phyloP scores from a whole-genome alignment of 2,888 invertebrate species.

The Muscina levida region DNA sequence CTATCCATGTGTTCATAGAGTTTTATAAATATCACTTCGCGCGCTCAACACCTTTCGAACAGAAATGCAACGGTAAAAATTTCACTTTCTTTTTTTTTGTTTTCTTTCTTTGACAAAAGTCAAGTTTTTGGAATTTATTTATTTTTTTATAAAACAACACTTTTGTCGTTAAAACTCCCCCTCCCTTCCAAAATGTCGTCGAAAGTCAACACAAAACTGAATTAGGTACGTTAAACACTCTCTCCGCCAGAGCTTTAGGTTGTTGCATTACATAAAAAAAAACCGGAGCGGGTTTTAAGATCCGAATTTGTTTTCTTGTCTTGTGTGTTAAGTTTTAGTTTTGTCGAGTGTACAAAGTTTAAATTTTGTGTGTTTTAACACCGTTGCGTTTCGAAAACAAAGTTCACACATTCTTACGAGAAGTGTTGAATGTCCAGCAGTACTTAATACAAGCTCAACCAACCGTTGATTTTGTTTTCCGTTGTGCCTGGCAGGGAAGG shows the following conservation, averaged over 20 bases:
- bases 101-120: slow-evolving; percentile 11
- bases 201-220: slow-evolving; percentile 27
- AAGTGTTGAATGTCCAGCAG: no score
- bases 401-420: slow-evolving; percentile 46
- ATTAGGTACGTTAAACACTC: neutral
- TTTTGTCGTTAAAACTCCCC: no score
- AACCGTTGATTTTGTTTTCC: slow-evolving; percentile 8
- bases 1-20: no score
- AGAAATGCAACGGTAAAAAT: slow-evolving; percentile 52
- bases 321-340: neutral
- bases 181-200: slow-evolving; percentile 32
- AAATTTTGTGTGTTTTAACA: slow-evolving; percentile 24
- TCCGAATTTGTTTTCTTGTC: neutral
- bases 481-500: neutral
- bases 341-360: slow-evolving; percentile 53
- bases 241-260: slow-evolving; percentile 19
- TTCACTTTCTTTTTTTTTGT: slow-evolving; percentile 33
- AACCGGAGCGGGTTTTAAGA: neutral
- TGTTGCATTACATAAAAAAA: no score
- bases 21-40: no score
- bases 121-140: neutral
- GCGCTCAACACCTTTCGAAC: no score
- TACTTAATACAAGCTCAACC: slow-evolving; percentile 25
- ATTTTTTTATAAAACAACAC: slow-evolving; percentile 18
- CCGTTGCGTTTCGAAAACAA: slow-evolving; percentile 45